Percentiles rank a stretch among this genome's conserved stretches.
Evolutionary conservation across 2,797 vertebrate genomes (phyloP).

Genomic region (Clarias platycephalus): DNA sequence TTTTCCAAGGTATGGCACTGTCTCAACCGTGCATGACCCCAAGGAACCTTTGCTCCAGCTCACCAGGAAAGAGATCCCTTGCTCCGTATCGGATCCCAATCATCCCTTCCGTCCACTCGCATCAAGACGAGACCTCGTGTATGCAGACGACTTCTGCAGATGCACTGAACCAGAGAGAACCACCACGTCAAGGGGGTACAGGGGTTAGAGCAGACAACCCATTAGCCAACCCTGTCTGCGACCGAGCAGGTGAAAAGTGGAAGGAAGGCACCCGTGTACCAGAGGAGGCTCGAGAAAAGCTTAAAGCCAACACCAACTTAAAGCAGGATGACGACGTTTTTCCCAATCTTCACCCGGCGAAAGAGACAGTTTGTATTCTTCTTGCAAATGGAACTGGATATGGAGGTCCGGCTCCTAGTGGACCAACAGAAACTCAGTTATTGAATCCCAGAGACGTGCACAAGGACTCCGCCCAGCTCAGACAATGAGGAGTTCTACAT

Average conservation of each 20-base stretch:
- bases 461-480: conserved; percentile 67
- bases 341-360: conserved; percentile 49
- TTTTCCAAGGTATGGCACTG: conserved; percentile 65
- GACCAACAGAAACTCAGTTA: conserved; percentile 74
- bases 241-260: conserved; percentile 17
- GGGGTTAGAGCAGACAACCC: conserved; percentile 29
- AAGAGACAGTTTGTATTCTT: conserved; percentile 78
- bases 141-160: conserved; percentile 67
- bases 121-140: conserved; percentile 72
- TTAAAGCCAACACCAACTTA: conserved; percentile 67
- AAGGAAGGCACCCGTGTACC: conserved; percentile 66
- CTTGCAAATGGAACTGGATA: conserved; percentile 61
- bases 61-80: conserved; percentile 22
- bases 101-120: conserved; percentile 74
- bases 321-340: conserved; percentile 65
- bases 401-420: conserved; percentile 59
- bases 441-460: conserved; percentile 69
- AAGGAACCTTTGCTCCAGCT: conserved; percentile 29
- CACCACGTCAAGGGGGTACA: conserved; percentile 23
- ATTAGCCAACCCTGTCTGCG: conserved; percentile 3
- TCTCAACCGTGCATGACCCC: conserved; percentile 47
- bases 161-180: conserved; percentile 21
- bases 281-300: conserved; percentile 71
- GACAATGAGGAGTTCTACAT: conserved; percentile 67
- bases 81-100: conserved; percentile 71